Conservation (phyloP, 2,797 vertebrate genomes). For the Periophthalmus magnuspinnatus region DNA sequence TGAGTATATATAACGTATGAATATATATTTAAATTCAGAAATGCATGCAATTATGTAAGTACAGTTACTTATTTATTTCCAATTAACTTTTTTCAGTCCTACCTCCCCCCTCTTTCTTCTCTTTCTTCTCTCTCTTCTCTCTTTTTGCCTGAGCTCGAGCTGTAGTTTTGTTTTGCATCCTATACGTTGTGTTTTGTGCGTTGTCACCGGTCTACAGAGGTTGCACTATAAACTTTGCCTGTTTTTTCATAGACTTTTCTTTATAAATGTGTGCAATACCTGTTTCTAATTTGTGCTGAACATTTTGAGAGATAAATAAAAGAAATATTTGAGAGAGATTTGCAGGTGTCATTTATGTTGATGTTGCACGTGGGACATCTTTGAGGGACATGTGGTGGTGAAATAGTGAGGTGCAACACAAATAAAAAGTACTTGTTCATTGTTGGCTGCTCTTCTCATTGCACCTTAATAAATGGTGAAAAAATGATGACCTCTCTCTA, state of each 20-base stretch:
- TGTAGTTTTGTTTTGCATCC: slow-evolving; percentile 40
- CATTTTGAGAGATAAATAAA: slow-evolving; percentile 65
- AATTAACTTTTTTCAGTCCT: slow-evolving; percentile 57
- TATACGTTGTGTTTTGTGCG: slow-evolving; percentile 49
- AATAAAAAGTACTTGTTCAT: too few relatives aligned
- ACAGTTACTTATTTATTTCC: slow-evolving; percentile 5
- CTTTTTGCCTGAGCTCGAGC: slow-evolving; percentile 61
- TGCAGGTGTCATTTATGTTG: slow-evolving; percentile 1
- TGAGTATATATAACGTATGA: background rate
- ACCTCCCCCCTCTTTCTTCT: background rate
- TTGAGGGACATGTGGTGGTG: background rate
- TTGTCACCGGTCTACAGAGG: slow-evolving; percentile 46
- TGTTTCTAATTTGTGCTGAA: slow-evolving; percentile 68
- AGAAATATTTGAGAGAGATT: slow-evolving; percentile 28
- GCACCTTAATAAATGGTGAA: too few relatives aligned
- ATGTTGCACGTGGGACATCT: background rate
- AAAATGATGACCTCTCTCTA: too few relatives aligned
- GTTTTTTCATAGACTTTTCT: slow-evolving; percentile 71
- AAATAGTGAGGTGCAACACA: background rate
- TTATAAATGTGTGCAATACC: slow-evolving; percentile 74
- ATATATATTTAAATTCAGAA: background rate
- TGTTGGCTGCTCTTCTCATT: too few relatives aligned
- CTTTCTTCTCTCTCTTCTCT: slow-evolving; percentile 19
- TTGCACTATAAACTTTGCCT: slow-evolving; percentile 76
- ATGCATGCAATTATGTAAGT: background rate